Conservation (phyloP, 2,888 invertebrate genomes). For the Chironomus tentans region DNA sequence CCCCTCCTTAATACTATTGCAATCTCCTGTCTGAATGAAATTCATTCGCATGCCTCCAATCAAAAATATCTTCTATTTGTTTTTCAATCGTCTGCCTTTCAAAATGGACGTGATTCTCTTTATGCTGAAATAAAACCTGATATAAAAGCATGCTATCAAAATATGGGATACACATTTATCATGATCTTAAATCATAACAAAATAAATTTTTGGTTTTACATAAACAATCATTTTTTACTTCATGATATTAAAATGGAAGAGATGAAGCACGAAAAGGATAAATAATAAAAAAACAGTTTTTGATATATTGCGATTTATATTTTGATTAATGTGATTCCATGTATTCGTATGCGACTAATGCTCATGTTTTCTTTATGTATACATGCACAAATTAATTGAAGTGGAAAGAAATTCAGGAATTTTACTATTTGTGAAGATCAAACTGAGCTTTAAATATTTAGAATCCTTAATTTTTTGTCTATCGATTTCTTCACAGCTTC, state of each 20-base stretch:
- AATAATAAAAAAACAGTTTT: slow-evolving; percentile 13
- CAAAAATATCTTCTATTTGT: slow-evolving; percentile 1
- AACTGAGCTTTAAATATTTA: too few relatives aligned
- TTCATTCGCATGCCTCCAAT: slow-evolving; percentile 1
- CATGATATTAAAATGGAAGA: not conserved
- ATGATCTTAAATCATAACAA: not conserved
- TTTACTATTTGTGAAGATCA: too few relatives aligned
- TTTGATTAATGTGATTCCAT: slow-evolving; percentile 17
- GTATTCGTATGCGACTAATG: not conserved
- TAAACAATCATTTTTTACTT: not conserved
- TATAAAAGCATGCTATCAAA: not conserved
- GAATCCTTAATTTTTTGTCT: too few relatives aligned
- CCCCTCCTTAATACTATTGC: too few relatives aligned
- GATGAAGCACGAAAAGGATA: not conserved
- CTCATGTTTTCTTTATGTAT: too few relatives aligned
- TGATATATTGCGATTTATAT: slow-evolving; percentile 24
- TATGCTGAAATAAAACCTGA: slow-evolving; percentile 11
- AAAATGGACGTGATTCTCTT: slow-evolving; percentile 22
- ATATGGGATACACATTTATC: slow-evolving; percentile 4
- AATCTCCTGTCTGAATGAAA: too few relatives aligned
- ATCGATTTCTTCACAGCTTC: too few relatives aligned
- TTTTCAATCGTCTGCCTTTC: not conserved
- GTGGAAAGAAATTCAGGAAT: too few relatives aligned
- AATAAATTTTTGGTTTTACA: not conserved
- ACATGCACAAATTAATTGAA: too few relatives aligned